These are phyloP conservation scores for Lamellibrachia columna DNA, from an alignment of 2,888 invertebrate genomes.

Conservation along the genomic window DNA sequence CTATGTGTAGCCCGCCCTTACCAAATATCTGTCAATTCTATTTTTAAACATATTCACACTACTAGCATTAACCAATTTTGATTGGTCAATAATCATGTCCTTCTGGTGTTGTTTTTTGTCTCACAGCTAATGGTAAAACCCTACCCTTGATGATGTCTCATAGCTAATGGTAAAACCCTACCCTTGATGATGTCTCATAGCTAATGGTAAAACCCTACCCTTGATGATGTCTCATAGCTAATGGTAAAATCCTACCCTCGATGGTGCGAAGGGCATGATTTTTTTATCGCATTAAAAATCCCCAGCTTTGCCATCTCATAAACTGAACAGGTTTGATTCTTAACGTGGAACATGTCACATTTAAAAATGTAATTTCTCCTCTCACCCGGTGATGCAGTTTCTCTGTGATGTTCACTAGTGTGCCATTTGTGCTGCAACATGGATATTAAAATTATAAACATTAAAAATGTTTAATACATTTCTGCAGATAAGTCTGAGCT, in stretches of 20 bases:
- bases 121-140: not conserved
- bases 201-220: too few relatives aligned
- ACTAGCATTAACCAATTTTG: not conserved
- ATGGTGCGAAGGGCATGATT: not conserved
- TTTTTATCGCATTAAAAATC: not conserved
- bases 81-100: not conserved
- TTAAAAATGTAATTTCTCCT: not conserved
- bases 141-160: too few relatives aligned
- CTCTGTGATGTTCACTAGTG: slow-evolving; percentile 49
- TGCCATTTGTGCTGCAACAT: slow-evolving; percentile 58
- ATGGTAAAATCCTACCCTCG: not conserved
- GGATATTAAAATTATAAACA: not conserved
- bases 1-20: too few relatives aligned
- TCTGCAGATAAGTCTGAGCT: not conserved
- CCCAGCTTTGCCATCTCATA: not conserved
- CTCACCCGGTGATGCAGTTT: slow-evolving; percentile 40
- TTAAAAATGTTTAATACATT: not conserved
- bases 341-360: not conserved
- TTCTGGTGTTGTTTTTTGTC: not conserved
- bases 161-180: too few relatives aligned
- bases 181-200: too few relatives aligned
- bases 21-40: too few relatives aligned
- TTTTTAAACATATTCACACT: too few relatives aligned
- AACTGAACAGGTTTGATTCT: not conserved
- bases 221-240: not conserved